Percentiles rank a stretch among this genome's conserved stretches.
Evolutionary conservation across 1,140 invertebrate species (phyloP).

Genomic region (Archivesica marissinica): DNA sequence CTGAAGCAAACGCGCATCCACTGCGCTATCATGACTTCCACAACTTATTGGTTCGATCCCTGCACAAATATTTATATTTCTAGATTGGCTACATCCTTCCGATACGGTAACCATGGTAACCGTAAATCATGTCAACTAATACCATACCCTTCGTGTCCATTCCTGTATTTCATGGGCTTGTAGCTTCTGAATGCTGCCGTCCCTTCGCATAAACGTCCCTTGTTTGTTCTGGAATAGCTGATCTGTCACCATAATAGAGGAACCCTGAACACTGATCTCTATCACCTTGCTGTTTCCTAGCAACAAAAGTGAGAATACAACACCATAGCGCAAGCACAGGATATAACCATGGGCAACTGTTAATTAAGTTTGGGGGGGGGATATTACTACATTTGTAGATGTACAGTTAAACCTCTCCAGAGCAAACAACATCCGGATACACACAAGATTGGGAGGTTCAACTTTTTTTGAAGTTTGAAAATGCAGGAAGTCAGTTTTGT

Average conservation of each 20-base stretch:
- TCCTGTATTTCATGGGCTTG: constrained; percentile 7
- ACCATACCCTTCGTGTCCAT: background rate
- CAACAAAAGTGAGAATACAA: background rate
- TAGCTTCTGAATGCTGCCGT: constrained; percentile 4
- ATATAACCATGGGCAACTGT: background rate
- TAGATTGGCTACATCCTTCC: too few relatives aligned
- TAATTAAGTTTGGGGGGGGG: background rate
- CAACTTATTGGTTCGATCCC: too few relatives aligned
- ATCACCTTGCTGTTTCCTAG: constrained; percentile 6
- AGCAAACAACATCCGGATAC: too few relatives aligned
- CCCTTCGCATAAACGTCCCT: background rate
- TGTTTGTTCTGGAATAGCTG: background rate
- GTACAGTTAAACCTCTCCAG: too few relatives aligned
- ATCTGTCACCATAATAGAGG: background rate
- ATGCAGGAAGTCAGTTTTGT: background rate
- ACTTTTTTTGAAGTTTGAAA: background rate
- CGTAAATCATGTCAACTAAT: background rate
- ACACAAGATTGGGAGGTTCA: background rate
- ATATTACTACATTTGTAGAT: background rate
- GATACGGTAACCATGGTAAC: too few relatives aligned
- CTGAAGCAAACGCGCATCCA: too few relatives aligned
- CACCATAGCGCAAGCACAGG: background rate
- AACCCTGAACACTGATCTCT: constrained; percentile 1
- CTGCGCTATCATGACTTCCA: too few relatives aligned
- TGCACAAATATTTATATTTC: too few relatives aligned